Evolutionary conservation across 23 tunicate genomes (phyloP).

Genomic region (Phallusia fumigata): DNA sequence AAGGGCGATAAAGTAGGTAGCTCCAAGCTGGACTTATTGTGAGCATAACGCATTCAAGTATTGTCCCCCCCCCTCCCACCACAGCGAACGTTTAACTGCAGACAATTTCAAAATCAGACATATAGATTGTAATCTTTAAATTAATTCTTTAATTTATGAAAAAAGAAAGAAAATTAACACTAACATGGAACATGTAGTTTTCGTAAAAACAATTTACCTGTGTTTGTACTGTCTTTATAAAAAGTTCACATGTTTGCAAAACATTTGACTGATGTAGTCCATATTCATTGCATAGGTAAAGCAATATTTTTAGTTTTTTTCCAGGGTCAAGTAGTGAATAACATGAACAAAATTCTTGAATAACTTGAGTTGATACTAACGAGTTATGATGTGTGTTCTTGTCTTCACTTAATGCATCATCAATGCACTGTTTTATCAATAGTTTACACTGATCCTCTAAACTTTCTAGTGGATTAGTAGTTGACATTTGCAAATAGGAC

Average conservation of each 20-base stretch:
- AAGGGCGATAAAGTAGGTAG: too few species aligned
- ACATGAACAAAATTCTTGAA: slow-evolving; percentile 27
- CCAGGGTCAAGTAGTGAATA: slow-evolving; percentile 19
- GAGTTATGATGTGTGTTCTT: slow-evolving; percentile 24
- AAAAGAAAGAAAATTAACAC: too few species aligned
- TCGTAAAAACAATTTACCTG: slow-evolving; percentile 1
- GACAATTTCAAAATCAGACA: too few species aligned
- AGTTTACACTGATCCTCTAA: neutral
- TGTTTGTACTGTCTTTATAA: neutral
- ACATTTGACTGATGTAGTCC: slow-evolving; percentile 43
- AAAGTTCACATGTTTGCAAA: slow-evolving; percentile 11
- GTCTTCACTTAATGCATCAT: slow-evolving; percentile 34
- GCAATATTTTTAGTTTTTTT: slow-evolving; percentile 2
- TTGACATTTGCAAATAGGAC: neutral
- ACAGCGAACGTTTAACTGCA: neutral
- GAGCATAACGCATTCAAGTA: too few species aligned
- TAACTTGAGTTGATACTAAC: slow-evolving; percentile 25
- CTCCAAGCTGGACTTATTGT: too few species aligned
- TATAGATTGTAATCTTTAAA: too few species aligned
- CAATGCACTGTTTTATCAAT: slow-evolving; percentile 20
- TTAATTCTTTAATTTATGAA: too few species aligned
- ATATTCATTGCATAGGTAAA: slow-evolving; percentile 27
- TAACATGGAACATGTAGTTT: too few species aligned
- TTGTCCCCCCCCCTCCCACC: too few species aligned
- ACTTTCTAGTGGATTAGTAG: neutral